Conservation (phyloP, 2,797 vertebrate genomes). For the Danio aesculapii region DNA sequence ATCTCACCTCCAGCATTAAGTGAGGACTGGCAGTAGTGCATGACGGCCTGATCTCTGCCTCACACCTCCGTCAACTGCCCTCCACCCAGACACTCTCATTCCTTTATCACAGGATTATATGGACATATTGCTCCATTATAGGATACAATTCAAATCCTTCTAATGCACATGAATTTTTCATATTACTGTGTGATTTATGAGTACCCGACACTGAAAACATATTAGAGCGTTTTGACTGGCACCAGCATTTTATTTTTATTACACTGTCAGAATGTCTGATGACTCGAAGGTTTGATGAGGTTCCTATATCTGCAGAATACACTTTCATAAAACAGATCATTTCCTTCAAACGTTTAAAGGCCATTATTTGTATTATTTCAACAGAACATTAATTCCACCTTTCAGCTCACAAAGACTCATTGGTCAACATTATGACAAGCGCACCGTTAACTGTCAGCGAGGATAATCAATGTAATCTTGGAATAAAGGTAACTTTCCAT, state of each 20-base stretch:
- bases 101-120: constrained; percentile 32
- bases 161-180: constrained; percentile 40
- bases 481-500: constrained; percentile 16
- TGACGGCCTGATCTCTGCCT: constrained; percentile 18
- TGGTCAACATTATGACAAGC: constrained; percentile 28
- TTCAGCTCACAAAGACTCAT: constrained; percentile 28
- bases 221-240: constrained; percentile 59
- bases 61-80: constrained; percentile 17
- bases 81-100: constrained; percentile 18
- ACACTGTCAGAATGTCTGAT: constrained; percentile 66
- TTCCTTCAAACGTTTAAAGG: constrained; percentile 53
- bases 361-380: constrained; percentile 56
- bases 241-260: constrained; percentile 68
- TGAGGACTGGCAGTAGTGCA: constrained; percentile 8
- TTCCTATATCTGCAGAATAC: constrained; percentile 48
- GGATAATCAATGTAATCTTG: constrained; percentile 17
- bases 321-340: constrained; percentile 51
- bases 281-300: constrained; percentile 48
- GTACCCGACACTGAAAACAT: constrained; percentile 27
- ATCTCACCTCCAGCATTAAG: constrained; percentile 8
- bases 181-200: constrained; percentile 66
- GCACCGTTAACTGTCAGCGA: constrained; percentile 19
- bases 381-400: constrained; percentile 46
- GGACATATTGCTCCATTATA: constrained; percentile 33
- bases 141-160: constrained; percentile 21